Percentiles rank a stretch among this genome's conserved stretches.
These are phyloP conservation scores for Drosophila lacertosa DNA, from an alignment of 1,140 invertebrate species.

Conservation along the genomic window DNA sequence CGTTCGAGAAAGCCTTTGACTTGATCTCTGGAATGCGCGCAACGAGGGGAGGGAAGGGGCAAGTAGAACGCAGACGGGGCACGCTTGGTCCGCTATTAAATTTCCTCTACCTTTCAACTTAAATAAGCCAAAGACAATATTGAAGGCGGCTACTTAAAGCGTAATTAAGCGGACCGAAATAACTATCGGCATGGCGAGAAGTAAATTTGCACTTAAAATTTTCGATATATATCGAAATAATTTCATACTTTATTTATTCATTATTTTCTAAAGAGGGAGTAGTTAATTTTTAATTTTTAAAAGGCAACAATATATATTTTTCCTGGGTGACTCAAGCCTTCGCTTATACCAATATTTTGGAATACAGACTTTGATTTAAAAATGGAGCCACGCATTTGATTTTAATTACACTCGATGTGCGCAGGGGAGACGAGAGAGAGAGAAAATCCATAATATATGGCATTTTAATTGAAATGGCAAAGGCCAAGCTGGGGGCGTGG, in stretches of 20 bases:
- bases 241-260: no score
- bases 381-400: slow-evolving; percentile 66
- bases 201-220: no score
- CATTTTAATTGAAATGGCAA: slow-evolving; percentile 79
- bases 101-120: slow-evolving; percentile 39
- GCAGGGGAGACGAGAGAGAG: slow-evolving; percentile 15
- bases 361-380: slow-evolving; percentile 74
- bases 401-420: slow-evolving; percentile 80
- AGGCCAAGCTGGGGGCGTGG: background rate
- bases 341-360: no score
- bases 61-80: slow-evolving; percentile 5
- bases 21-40: background rate
- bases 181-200: no score
- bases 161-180: slow-evolving; percentile 67
- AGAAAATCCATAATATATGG: slow-evolving; percentile 75
- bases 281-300: no score
- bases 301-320: no score
- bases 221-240: no score
- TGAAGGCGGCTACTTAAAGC: slow-evolving; percentile 72
- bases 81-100: slow-evolving; percentile 46
- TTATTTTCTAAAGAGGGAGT: no score
- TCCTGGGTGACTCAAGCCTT: no score
- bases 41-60: no score
- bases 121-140: slow-evolving; percentile 66
- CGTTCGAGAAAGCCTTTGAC: no score